Evolutionary conservation across 2,113 vertebrate genomes (phyloP), one percentile per base, ranked within the genome.

Genomic region (Zosterops japonicus): DNA sequence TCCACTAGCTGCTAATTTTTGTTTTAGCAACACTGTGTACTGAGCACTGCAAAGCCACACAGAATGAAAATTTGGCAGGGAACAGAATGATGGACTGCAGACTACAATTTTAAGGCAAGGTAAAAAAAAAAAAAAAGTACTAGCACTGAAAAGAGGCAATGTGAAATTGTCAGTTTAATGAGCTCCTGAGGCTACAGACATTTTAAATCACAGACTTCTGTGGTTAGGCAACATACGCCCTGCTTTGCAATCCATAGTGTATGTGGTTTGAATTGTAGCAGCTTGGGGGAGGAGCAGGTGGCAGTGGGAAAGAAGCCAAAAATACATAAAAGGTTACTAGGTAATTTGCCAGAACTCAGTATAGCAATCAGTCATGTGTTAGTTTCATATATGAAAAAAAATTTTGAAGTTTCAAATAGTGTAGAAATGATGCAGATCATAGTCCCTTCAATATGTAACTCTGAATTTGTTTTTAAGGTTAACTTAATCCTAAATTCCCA

Each of bases 251-350:
- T 56, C 16, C 53, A 67, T 0, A 76, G 27, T 52, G 28, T 19
- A 64, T 44, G 23, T 1, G 1, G 52, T 71, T 82, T 87, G 39
- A 95, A 82, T 55, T 1, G 9, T 27, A 72, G 47, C 46, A 87
- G 35, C 41, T 20, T 42, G 9, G 12, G 12, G 15, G 4, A 44
- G 12, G 7, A 50, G 10, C 2, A 1, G 21, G 15, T 7, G 3
- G 39, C 11, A n/a, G 12, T 35, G 15, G 39, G 25, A 68, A 80
- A 86, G 49, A 67, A 23, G 25, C 22, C 52, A 90, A 83, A 94
- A 86, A 42, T 33, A 59, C 14, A 14, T 21, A n/a, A 69, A 65
- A 61, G 6, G 56, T 79, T 89, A 47, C 42, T 27, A 33, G 3
- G 2, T 74, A 88, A 83, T 74, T 44, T 75, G 16, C 19, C 59